phyloP scores from a whole-genome alignment of 2,888 invertebrate genomes.

The Ophraella communa region DNA sequence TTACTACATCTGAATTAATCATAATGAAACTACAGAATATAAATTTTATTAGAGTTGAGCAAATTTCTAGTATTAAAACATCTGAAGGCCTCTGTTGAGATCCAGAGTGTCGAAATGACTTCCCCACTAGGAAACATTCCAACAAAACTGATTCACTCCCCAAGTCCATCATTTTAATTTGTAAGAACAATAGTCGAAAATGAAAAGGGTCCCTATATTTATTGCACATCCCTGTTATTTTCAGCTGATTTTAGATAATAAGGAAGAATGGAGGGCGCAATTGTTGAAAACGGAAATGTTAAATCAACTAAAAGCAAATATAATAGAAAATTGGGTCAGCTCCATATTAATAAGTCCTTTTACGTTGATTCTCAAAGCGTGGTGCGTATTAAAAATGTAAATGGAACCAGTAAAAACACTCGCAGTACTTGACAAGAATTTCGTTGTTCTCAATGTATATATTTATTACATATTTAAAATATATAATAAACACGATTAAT shows the following conservation, averaged over 20 bases:
- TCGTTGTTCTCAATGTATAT: no score
- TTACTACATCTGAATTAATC: no score
- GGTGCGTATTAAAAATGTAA: no score
- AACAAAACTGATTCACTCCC: slow-evolving; percentile 15
- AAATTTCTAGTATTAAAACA: background rate
- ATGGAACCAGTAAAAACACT: no score
- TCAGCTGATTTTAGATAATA: slow-evolving; percentile 5
- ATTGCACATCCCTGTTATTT: slow-evolving; percentile 13
- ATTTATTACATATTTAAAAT: no score
- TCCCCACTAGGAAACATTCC: slow-evolving; percentile 11
- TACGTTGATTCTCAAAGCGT: no score
- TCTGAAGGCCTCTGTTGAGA: background rate
- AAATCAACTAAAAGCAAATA: background rate
- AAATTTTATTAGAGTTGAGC: background rate
- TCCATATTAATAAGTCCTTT: no score
- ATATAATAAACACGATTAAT: no score
- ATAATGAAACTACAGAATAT: background rate
- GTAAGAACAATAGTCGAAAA: slow-evolving; percentile 29
- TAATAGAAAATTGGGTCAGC: background rate
- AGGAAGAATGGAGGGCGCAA: background rate
- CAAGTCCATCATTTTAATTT: slow-evolving; percentile 30
- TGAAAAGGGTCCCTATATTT: slow-evolving; percentile 24
- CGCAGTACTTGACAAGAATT: no score
- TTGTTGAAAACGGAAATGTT: background rate
- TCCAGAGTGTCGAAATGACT: background rate